Evolutionary conservation across 2,797 vertebrate species (phyloP).

Genomic region (Aotus griseimembra): DNA sequence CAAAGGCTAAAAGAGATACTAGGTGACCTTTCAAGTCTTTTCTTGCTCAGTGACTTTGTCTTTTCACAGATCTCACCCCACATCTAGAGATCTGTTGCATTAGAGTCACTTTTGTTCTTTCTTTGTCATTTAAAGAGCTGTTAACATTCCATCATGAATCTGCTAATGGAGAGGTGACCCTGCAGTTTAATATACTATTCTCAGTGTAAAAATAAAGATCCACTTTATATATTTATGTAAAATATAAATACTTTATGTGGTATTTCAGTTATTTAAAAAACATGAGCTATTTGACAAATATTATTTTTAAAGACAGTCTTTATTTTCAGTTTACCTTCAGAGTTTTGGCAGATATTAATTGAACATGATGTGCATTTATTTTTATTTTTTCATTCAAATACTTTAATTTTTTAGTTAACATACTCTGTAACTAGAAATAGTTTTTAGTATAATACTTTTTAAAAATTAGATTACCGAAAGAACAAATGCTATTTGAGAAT

Average conservation of each 20-base stretch:
- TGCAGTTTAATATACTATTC: not conserved
- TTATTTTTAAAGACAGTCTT: constrained; percentile 23
- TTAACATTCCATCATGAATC: not conserved
- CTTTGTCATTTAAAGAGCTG: constrained; percentile 14
- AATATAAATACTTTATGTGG: not conserved
- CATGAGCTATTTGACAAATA: not conserved
- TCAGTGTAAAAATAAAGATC: constrained; percentile 30
- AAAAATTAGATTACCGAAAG: not conserved
- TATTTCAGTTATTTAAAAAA: constrained; percentile 2
- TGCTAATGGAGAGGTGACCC: constrained; percentile 53
- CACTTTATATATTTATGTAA: not conserved
- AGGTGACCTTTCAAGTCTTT: constrained; percentile 45
- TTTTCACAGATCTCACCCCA: constrained; percentile 1
- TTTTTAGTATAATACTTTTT: not conserved
- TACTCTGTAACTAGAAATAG: not conserved
- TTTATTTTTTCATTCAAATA: constrained; percentile 6
- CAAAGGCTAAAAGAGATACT: not conserved
- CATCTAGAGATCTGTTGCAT: not conserved
- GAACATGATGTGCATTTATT: constrained; percentile 18
- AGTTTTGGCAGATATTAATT: constrained; percentile 13
- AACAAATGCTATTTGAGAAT: not conserved
- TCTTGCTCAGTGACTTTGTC: not conserved
- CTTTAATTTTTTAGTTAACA: constrained; percentile 19
- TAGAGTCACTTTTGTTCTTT: not conserved
- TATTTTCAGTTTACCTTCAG: constrained; percentile 6